Percentiles rank a stretch among this genome's conserved stretches.
Conservation (phyloP, 2,797 vertebrate species). For the Melopsittacus undulatus region DNA sequence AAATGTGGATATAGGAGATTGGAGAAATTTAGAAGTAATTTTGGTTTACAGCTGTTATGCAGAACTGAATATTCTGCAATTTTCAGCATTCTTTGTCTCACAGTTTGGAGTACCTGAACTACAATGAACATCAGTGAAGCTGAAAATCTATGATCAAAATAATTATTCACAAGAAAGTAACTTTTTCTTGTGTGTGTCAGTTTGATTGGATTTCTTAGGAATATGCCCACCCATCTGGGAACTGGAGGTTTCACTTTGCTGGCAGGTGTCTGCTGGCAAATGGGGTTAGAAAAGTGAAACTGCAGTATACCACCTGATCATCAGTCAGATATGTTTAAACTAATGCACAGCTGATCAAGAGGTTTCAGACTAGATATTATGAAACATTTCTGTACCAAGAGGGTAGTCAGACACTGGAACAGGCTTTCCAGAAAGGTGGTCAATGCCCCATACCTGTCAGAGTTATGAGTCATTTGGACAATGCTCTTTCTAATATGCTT, state of each 20-base stretch:
- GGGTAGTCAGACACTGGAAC: not conserved
- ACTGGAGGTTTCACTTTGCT: not conserved
- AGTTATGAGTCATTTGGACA: not conserved
- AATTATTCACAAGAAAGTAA: not conserved
- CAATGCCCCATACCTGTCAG: accelerated
- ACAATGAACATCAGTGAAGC: not conserved
- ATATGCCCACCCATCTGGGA: not conserved
- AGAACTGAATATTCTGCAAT: not conserved
- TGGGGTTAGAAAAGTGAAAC: not conserved
- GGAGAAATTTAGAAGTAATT: not conserved
- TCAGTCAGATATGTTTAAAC: not conserved
- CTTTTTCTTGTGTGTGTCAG: not conserved
- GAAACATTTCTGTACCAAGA: not conserved
- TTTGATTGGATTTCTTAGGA: not conserved
- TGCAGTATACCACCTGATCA: not conserved
- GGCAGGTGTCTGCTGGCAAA: not conserved
- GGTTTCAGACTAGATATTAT: not conserved
- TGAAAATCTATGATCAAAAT: not conserved
- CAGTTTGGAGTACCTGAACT: not conserved
- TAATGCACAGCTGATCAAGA: not conserved
- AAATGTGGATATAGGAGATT: not conserved
- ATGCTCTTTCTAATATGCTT: not conserved
- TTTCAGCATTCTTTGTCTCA: not conserved
- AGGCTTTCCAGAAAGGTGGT: not conserved
- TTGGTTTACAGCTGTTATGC: not conserved